Conservation (phyloP, 1,140 invertebrate species). For the Apolygus lucorum region DNA sequence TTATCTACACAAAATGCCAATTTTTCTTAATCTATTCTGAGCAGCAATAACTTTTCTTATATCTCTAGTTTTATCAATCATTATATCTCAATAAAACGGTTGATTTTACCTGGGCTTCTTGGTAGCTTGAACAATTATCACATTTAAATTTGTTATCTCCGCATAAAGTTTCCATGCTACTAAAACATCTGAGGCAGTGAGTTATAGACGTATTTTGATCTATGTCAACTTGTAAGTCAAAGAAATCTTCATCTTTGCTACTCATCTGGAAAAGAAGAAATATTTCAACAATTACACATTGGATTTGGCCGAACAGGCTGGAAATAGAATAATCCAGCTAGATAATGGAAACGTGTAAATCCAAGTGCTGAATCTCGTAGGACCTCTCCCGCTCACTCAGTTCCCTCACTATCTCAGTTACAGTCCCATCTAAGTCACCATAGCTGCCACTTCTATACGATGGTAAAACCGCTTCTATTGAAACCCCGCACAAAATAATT, state of each 20-base stretch:
- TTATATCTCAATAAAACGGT: too few relatives aligned
- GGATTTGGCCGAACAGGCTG: too few relatives aligned
- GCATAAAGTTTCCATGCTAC: constrained; percentile 97
- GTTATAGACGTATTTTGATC: constrained; percentile 99
- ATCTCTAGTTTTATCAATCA: too few relatives aligned
- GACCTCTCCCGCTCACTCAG: constrained; percentile 5
- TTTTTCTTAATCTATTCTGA: too few relatives aligned
- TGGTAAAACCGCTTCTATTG: too few relatives aligned
- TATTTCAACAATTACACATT: background rate
- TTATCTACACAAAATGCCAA: too few relatives aligned
- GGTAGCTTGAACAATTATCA: constrained; percentile 98
- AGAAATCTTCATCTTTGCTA: constrained; percentile 99
- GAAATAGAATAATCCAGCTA: too few relatives aligned
- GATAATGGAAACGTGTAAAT: background rate
- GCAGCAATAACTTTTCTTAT: too few relatives aligned
- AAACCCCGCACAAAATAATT: too few relatives aligned
- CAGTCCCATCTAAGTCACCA: too few relatives aligned
- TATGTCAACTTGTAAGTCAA: constrained; percentile 97
- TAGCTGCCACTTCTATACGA: too few relatives aligned
- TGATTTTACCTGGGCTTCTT: constrained; percentile 92
- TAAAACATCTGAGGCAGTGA: constrained; percentile 94
- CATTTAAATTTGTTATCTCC: constrained; percentile 99
- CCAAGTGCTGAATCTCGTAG: background rate
- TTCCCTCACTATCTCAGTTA: too few relatives aligned
- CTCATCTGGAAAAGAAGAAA: constrained; percentile 51